A percentile compares a stretch with the other conserved stretches of the same genome.
These are phyloP conservation scores for Acrossocheilus fasciatus DNA, from an alignment of 2,797 vertebrate species.

Conservation along the genomic window DNA sequence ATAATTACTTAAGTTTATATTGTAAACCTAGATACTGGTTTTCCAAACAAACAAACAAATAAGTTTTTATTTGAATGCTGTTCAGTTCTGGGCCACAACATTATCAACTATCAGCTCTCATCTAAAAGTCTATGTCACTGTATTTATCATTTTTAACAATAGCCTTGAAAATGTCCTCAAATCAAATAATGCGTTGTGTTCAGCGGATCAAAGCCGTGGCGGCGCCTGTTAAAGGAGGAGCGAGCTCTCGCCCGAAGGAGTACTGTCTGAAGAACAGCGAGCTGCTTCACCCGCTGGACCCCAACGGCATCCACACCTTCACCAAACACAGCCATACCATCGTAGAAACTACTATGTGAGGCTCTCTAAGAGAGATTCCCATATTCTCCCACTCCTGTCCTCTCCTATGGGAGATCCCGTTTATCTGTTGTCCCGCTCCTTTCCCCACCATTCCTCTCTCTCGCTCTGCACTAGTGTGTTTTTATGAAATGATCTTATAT, in stretches of 20 bases:
- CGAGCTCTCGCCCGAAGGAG: constrained; percentile 85
- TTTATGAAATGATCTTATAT: constrained; percentile 77
- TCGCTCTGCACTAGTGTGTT: constrained; percentile 90
- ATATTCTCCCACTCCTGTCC: constrained; percentile 68
- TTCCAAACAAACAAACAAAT: neutral
- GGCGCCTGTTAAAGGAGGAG: constrained; percentile 87
- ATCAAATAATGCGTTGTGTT: neutral
- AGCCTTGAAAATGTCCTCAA: neutral
- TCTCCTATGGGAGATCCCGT: constrained; percentile 48
- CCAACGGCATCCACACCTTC: constrained; percentile 85
- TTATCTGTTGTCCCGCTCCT: neutral
- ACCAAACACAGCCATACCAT: constrained; percentile 94
- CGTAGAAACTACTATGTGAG: constrained; percentile 98
- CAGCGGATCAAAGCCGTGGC: constrained; percentile 95
- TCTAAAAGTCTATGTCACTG: neutral
- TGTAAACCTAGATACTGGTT: neutral
- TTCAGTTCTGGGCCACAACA: too few species aligned
- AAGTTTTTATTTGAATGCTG: neutral
- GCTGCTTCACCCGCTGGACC: constrained; percentile 87
- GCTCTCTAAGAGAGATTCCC: constrained; percentile 80
- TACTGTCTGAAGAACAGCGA: constrained; percentile 84
- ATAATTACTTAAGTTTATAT: neutral
- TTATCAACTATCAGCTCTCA: too few species aligned
- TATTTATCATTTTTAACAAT: neutral
- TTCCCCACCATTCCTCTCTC: constrained; percentile 68